Base-by-base conservation (phyloP, 2,888 invertebrate genomes). In the Melangyna quadrimaculata region DNA sequence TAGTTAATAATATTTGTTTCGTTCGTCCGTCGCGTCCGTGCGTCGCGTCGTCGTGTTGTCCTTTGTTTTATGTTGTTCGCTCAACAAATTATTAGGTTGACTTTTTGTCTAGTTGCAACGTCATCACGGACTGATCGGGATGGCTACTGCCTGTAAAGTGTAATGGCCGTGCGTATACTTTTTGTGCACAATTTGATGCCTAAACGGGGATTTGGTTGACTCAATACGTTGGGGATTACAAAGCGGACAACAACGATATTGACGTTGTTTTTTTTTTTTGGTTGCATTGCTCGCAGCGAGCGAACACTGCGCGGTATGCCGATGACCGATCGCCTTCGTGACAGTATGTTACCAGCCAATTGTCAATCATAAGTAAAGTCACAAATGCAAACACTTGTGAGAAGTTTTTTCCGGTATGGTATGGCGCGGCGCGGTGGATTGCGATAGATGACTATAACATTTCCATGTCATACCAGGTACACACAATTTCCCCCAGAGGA, bases 31-130 rank as follows among this genome's bases (percentile, higher is more conserved):
- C 10, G 9, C 45, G 6, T 17, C 3, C 51, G 51, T 53, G 24
- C 55, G 32, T 32, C 37, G n/a, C 9, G 9, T 37, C 61, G 17
- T 27, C 29, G 79, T 74, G 40, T 79, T 12, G 29, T 51, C 45
- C 55, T 86, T 70, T 70, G 61, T 70, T 63, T 74, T 83, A 73
- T 69, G 78, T 69, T 78, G 69, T 81, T 57, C 61, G 55, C 65
- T 63, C 72, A 81, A 74, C 86, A 86, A 86, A 87, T 87, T 87
- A 87, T 87, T 87, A 87, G 78, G 83, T 78, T 87, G 83, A 87
- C 81, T 53, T 87, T 87, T 83, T 75, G 87, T 87, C 87, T 83
- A 87, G 87, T 83, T 87, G 78, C 75, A 75, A 87, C 83, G 87
- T 87, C 87, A 87, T 75, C 83, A 61, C 48, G 45, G 29, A 72